Evolutionary conservation across 2,113 vertebrate species (phyloP).

Genomic region (Dipodomys merriami): DNA sequence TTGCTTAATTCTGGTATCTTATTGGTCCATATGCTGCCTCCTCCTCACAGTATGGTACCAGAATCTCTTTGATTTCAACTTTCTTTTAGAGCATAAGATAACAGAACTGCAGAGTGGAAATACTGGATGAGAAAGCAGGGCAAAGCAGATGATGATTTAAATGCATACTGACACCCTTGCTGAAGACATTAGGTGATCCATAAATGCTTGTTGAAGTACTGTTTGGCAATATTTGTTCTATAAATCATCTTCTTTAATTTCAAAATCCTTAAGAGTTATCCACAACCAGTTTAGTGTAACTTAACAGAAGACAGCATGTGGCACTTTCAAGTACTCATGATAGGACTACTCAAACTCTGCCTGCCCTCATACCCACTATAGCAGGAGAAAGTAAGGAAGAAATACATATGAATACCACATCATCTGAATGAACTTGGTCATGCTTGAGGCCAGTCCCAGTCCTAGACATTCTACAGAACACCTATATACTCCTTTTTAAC

Average conservation of each 20-base stretch:
- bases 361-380: not conserved
- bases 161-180: not conserved
- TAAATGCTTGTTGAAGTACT: conserved; percentile 28
- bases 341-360: not conserved
- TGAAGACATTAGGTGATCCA: conserved; percentile 27
- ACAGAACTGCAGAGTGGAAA: conserved; percentile 15
- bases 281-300: conserved; percentile 3
- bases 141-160: conserved; percentile 34
- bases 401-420: not conserved
- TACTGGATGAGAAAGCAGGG: conserved; percentile 20
- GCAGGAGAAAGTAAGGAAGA: conserved; percentile 14
- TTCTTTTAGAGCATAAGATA: conserved; percentile 47
- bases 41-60: conserved; percentile 75
- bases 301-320: conserved; percentile 64
- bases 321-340: not conserved
- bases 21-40: conserved; percentile 78
- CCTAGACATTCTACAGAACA: not conserved
- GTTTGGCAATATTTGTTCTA: conserved; percentile 27
- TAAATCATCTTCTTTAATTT: conserved; percentile 41
- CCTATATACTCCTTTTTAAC: not conserved
- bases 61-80: conserved; percentile 51
- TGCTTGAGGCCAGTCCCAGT: not conserved
- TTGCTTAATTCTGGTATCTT: conserved; percentile 74
- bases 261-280: conserved; percentile 1
- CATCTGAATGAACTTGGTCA: not conserved